Base-by-base conservation (phyloP, 2,113 vertebrate genomes). In the Rhea americana region DNA sequence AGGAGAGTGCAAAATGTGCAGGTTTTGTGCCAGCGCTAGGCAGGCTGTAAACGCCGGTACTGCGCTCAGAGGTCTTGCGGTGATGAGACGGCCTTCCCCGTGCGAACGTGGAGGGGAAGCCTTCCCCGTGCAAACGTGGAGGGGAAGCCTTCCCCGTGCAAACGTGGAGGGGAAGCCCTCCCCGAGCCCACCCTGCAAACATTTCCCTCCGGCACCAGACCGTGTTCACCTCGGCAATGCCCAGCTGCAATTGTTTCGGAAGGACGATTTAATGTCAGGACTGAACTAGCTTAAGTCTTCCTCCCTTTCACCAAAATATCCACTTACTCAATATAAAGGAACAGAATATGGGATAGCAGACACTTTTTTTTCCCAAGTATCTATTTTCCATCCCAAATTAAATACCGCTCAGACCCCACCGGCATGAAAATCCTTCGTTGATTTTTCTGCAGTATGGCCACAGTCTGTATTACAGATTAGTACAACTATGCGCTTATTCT, bases 21-120 rank as follows among this genome's bases (percentile, higher is more conserved):
- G 45, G 45, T 3, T 21, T 37, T 22, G 11, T 10, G 20, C 9
- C 39, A 4, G 18, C 8, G 43, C 37, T 58, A 19, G 25, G 5
- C 9, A 9, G 53, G 72, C 62, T 76, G 41, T 1, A 24, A 26
- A 4, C 58, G 13, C 1, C 19, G 26, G 62, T 58, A 20, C 2
- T 1, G 12, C 5, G 37, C 45, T 41, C 51, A 0, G 2, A 25
- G 61, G 28, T 4, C 9, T 51, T 21, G 0, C 32, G 1, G 41
- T 2, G 11, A 9, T 0, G 3, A 30, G 51, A 24, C 13, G n/a
- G 41, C 47, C 21, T 59, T 21, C 11, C 71, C 59, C 35, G 35
- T 35, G 35, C 35, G 35, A 35, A 35, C 35, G n/a, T n/a, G 41
- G 4, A 25, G 19, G 26, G 39, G 51, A 7, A 19, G 28, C 7